Base-by-base conservation (phyloP, 2,797 vertebrate species). In the Chaunax sp. region DNA sequence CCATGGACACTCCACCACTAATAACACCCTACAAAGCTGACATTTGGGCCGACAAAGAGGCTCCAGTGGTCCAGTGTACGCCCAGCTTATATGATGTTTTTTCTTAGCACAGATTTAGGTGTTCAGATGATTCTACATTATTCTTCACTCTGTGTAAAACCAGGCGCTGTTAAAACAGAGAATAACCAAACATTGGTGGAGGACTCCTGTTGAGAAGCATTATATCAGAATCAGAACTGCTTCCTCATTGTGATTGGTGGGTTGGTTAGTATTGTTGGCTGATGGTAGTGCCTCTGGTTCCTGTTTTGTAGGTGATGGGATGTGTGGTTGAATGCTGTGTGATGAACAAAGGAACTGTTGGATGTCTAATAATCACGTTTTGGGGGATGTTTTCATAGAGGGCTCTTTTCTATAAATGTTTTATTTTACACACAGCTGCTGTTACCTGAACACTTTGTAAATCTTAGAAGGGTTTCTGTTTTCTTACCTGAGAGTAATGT, bases 351-450 rank as follows among this genome's bases (percentile, higher is more conserved):
- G 49, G 37, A 53, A 71, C 53, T 63, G 43, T 20, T 35, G 33
- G 47, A 25, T 43, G 23, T 54, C 30, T 22, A 28, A 62, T 19
- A 10, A 22, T 49, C 18, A 13, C 0, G 6, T 47, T 47, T 35
- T 51, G 2, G 25, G 46, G n/a, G 40, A 20, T 22, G 57, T 63
- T 78, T 73, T 74, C 51, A 46, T 33, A 45, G 64, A 86, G 72
- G 75, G 75, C 81, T 84, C 35, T 84, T 85, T 85, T 81, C 49
- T 83, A 83, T 62, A 62, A 85, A 75, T 46, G 25, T 61, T 64
- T 73, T 52, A 74, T 77, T 69, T 43, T 63, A 61, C 33, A 60
- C 58, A 30, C 46, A 54, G 52, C 57, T 69, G 60, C 73, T 85
- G 76, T 16, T 40, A 15, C 15, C 4, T 5, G 14, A 16, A n/a